A percentile compares a stretch with the other conserved stretches of the same genome.
Conservation (phyloP, 2,888 invertebrate species). For the Beris chalybata region DNA sequence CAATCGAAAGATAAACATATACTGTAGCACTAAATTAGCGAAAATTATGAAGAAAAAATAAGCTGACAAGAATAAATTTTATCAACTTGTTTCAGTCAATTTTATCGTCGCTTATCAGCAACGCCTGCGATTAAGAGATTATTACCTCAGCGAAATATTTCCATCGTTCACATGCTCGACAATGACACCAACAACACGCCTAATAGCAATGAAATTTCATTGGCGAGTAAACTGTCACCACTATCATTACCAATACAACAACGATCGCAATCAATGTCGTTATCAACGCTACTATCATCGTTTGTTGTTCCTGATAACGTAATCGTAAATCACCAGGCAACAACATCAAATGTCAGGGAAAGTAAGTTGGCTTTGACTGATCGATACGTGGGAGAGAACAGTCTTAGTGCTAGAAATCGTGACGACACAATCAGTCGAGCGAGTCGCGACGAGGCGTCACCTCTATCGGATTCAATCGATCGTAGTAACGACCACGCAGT, state of each 20-base stretch:
- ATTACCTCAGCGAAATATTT: constrained; percentile 1
- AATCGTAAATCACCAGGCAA: constrained; percentile 16
- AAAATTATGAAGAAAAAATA: background rate
- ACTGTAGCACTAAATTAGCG: background rate
- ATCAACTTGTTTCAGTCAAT: constrained; percentile 21
- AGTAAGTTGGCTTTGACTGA: background rate
- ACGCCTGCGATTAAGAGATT: constrained; percentile 5
- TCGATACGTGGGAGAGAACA: constrained; percentile 1
- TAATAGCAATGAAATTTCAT: background rate
- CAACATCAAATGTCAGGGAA: constrained; percentile 16
- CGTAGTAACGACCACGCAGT: background rate
- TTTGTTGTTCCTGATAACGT: background rate
- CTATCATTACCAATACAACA: background rate
- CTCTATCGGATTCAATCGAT: constrained; percentile 11
- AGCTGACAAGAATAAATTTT: background rate
- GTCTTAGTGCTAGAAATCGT: background rate
- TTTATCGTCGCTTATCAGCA: constrained; percentile 25
- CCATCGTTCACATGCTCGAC: background rate
- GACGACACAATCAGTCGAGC: background rate
- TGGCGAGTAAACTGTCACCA: background rate
- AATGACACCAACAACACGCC: background rate
- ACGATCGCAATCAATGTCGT: background rate
- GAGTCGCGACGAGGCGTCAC: constrained; percentile 1
- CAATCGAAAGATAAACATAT: background rate
- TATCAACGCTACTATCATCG: background rate